A percentile compares a stretch with the other conserved stretches of the same genome.
These are phyloP conservation scores for Metacarcinus magister DNA, from an alignment of 2,888 invertebrate species.

Conservation along the genomic window DNA sequence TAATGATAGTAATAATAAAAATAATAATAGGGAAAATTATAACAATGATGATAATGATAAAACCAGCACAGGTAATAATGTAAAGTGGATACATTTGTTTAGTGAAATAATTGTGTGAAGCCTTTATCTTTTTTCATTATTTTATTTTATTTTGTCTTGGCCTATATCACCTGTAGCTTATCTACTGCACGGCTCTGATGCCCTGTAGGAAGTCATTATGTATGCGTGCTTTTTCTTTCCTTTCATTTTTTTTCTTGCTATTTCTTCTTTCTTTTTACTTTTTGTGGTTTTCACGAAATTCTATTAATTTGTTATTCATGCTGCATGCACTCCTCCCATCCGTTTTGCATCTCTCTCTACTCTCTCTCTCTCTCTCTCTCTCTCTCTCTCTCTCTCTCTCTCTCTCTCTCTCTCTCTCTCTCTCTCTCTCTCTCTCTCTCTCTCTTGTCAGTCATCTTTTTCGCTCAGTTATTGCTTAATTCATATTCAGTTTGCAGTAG, in stretches of 20 bases:
- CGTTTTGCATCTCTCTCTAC: neutral
- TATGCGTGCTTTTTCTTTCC: neutral
- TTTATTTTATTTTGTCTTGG: too few species aligned
- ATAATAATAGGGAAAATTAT: too few species aligned
- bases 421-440: slow-evolving; percentile 21
- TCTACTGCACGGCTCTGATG: too few species aligned
- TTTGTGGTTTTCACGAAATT: too few species aligned
- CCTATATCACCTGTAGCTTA: too few species aligned
- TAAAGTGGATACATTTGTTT: too few species aligned
- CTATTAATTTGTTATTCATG: neutral
- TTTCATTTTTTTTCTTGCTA: neutral
- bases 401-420: slow-evolving; percentile 1
- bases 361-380: slow-evolving; percentile 10
- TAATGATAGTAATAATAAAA: too few species aligned
- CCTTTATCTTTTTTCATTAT: too few species aligned
- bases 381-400: slow-evolving; percentile 14
- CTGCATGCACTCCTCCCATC: neutral
- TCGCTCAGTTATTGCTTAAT: neutral
- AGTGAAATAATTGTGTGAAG: too few species aligned
- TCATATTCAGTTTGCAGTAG: neutral
- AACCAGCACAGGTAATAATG: too few species aligned
- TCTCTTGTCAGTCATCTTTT: slow-evolving; percentile 13
- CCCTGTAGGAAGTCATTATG: too few species aligned
- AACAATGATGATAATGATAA: too few species aligned
- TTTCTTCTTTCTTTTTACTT: neutral